These are phyloP conservation scores for Plectrocnemia conspersa DNA, from an alignment of 1,140 invertebrate genomes.

Conservation along the genomic window DNA sequence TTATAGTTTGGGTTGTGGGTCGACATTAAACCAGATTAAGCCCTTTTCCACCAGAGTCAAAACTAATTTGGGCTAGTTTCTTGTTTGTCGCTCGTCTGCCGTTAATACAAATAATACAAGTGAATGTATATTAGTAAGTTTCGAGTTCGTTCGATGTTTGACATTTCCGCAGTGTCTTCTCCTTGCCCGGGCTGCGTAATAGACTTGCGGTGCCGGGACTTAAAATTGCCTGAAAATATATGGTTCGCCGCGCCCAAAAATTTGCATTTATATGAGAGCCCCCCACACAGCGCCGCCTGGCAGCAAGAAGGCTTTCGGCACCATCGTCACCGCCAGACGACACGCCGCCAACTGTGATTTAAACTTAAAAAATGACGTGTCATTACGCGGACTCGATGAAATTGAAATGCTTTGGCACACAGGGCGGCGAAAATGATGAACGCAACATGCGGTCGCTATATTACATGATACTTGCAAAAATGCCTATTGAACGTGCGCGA, in stretches of 20 bases:
- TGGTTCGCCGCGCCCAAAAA: conserved; percentile 30
- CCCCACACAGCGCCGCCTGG: too few species aligned
- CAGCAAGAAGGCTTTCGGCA: conserved; percentile 10
- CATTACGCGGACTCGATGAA: conserved; percentile 22
- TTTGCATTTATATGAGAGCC: conserved; percentile 33
- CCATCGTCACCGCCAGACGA: background rate
- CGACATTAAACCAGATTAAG: too few species aligned
- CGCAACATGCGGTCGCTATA: background rate
- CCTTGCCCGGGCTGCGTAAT: conserved; percentile 25
- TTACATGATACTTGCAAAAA: too few species aligned
- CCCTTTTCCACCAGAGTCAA: too few species aligned
- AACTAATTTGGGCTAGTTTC: too few species aligned
- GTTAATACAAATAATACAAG: too few species aligned
- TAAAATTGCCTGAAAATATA: conserved; percentile 30
- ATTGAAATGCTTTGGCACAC: conserved; percentile 1
- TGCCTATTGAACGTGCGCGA: too few species aligned
- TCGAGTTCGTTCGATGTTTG: background rate
- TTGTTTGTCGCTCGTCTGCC: too few species aligned
- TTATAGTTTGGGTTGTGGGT: too few species aligned
- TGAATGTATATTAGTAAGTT: too few species aligned
- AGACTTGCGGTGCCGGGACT: conserved; percentile 26
- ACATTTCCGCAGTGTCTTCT: conserved; percentile 14
- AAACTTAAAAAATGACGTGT: conserved; percentile 33
- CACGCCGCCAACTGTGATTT: conserved; percentile 24
- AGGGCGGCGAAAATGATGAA: background rate